phyloP scores from a whole-genome alignment of 2,797 vertebrate species.

The Selene dorsalis region DNA sequence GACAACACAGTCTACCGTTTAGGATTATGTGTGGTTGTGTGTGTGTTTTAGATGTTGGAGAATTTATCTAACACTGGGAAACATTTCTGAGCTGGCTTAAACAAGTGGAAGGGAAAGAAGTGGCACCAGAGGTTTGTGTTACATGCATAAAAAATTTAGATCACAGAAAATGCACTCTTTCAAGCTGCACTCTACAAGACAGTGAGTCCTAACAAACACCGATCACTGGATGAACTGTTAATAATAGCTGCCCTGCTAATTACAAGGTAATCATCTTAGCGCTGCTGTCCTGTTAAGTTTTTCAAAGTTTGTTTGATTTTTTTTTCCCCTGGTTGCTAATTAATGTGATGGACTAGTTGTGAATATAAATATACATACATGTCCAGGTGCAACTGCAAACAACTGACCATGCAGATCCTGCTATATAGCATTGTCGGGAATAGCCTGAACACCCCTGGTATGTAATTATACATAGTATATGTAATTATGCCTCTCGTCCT shows the following conservation, averaged over 20 bases:
- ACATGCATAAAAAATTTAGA: not conserved
- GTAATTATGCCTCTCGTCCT: constrained; percentile 14
- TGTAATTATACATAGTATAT: constrained; percentile 10
- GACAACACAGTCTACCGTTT: too few relatives aligned
- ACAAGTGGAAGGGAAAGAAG: not conserved
- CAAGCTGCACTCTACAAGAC: not conserved
- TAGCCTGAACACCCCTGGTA: not conserved
- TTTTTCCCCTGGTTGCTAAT: not conserved
- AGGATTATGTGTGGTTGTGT: too few relatives aligned
- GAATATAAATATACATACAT: not conserved
- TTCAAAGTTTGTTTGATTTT: not conserved
- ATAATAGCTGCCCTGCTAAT: not conserved
- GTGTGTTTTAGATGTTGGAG: too few relatives aligned
- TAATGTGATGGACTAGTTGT: not conserved
- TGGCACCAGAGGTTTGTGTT: not conserved
- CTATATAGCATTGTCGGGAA: not conserved
- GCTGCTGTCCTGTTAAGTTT: not conserved
- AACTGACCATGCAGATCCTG: not conserved
- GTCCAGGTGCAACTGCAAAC: not conserved
- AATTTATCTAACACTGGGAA: not conserved
- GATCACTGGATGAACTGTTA: not conserved
- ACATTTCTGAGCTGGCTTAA: not conserved
- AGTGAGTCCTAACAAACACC: too few relatives aligned
- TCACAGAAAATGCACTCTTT: too few relatives aligned
- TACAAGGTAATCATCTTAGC: too few relatives aligned